Base-by-base conservation (phyloP, 2,113 vertebrate genomes). In the Garra rufa region DNA sequence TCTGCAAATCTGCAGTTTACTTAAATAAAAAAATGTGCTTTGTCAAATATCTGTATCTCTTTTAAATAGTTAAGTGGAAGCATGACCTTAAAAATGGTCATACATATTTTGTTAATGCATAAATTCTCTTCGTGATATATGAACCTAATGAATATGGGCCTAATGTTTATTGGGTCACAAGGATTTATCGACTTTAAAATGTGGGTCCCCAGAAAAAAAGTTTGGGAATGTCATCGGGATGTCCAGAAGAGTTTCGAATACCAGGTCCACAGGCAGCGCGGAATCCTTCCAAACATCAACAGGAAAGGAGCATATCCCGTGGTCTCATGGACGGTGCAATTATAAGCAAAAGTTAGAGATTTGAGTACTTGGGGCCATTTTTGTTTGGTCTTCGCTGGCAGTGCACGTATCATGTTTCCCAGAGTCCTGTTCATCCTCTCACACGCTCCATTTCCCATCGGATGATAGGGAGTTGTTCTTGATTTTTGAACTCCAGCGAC, bases 401-500 rank as follows among this genome's bases (percentile, higher is more conserved):
- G 52, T 3, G 21, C 52, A 57, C 3, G 2, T 57, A 57, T 57
- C 8, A 57, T n/a, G n/a, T 57, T 57, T 8, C 52, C 52, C 21
- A n/a, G 19, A 3, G 52, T 57, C 21, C 21, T n/a, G 52, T 57
- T 57, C 52, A 57, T 57, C 52, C 52, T 57, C 8, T 57, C 19
- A 57, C 21, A 57, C 3, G 52, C 19, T n/a, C 8, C 21, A n/a
- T 57, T 57, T 4, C 21, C 52, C 19, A 57, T 57, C 3, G 52
- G 52, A n/a, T 57, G 52, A n/a, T 57, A 50, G 14, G 48, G 48
- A 17, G 48, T 50, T 6, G 48, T 50, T 7, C 59, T 63, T 13
- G 59, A 63, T 85, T 85, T 85, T n/a, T 81, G 28, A 34, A 85
- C 76, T 4, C 83, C 76, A 4, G 75, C 13, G 14, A 85, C 14